Evolutionary conservation across 2,888 invertebrate genomes (phyloP).

Genomic region (Falcaria lacertinaria): DNA sequence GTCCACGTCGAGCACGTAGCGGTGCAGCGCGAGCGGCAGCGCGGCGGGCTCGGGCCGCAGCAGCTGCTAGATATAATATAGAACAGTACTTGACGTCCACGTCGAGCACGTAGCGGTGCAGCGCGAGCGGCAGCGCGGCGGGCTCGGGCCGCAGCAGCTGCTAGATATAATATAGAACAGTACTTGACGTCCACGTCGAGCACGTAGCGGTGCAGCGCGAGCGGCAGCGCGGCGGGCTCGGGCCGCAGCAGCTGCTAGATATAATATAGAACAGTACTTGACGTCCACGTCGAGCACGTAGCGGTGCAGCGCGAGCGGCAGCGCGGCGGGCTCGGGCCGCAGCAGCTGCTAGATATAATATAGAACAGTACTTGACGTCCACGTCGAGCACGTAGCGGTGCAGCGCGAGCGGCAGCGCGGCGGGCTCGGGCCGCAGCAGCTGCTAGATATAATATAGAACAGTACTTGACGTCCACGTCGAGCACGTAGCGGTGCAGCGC

Average conservation of each 20-base stretch:
- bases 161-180: too few species aligned
- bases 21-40: conserved; percentile 86
- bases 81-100: conserved; percentile 75
- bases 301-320: conserved; percentile 86
- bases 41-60: too few species aligned
- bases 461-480: conserved; percentile 73
- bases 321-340: conserved; percentile 89
- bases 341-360: too few species aligned
- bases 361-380: conserved; percentile 74
- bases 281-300: conserved; percentile 68
- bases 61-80: too few species aligned
- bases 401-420: conserved; percentile 90
- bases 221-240: conserved; percentile 92
- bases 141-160: too few species aligned
- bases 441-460: too few species aligned
- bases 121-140: conserved; percentile 91
- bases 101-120: conserved; percentile 62
- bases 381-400: conserved; percentile 64
- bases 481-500: conserved; percentile 76
- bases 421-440: too few species aligned
- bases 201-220: conserved; percentile 80
- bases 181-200: conserved; percentile 72
- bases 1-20: conserved; percentile 65
- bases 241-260: too few species aligned
- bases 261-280: too few species aligned